These are phyloP conservation scores for Bombus huntii DNA, from an alignment of 1,140 invertebrate species.

Conservation along the genomic window DNA sequence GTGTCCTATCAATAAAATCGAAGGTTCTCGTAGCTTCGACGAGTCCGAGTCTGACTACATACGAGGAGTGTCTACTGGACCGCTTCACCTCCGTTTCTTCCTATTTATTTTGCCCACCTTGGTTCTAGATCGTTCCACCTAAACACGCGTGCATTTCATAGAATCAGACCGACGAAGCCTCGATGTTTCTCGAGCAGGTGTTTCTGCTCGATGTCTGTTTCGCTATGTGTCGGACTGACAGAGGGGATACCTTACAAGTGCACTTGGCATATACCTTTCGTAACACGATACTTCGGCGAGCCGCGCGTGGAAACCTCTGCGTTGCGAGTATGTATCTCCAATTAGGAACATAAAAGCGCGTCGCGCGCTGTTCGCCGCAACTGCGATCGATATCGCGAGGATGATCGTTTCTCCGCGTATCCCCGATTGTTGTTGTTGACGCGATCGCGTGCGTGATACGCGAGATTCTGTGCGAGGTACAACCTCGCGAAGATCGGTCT, in stretches of 20 bases:
- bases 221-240: conserved; percentile 24
- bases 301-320: conserved; percentile 56
- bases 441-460: background rate
- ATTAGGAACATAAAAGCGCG: conserved; percentile 51
- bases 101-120: too few species aligned
- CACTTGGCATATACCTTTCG: conserved; percentile 52
- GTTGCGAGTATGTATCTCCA: conserved; percentile 35
- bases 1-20: conserved; percentile 34
- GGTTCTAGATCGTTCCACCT: background rate
- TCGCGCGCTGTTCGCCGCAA: background rate
- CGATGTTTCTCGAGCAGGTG: conserved; percentile 12
- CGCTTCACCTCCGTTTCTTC: background rate
- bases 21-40: conserved; percentile 33
- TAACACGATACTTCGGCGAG: conserved; percentile 55
- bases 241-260: conserved; percentile 55
- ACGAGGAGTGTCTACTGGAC: background rate
- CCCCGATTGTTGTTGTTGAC: background rate
- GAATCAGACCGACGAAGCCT: background rate
- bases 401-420: background rate
- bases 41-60: too few species aligned
- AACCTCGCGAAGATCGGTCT: background rate
- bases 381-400: conserved; percentile 30
- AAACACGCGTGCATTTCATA: background rate
- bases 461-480: background rate
- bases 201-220: conserved; percentile 31